A percentile compares a stretch with the other conserved stretches of the same genome.
phyloP scores from a whole-genome alignment of 2,113 vertebrate genomes.

The Geothlypis trichas region DNA sequence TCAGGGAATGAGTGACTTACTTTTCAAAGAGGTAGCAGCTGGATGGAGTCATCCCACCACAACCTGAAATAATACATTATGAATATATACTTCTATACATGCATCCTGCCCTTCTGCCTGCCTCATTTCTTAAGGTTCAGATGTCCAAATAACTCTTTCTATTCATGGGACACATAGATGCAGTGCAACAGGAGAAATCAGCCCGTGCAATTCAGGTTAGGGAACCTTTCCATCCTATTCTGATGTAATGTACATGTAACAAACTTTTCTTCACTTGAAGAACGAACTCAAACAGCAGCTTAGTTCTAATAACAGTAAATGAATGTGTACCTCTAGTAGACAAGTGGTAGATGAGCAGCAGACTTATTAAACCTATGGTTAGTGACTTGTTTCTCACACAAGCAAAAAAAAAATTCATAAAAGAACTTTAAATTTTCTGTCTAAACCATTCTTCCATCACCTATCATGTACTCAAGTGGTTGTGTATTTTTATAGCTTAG shows the following conservation, averaged over 20 bases:
- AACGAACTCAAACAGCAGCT: neutral
- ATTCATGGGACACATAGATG: neutral
- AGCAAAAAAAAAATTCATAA: neutral
- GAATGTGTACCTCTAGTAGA: neutral
- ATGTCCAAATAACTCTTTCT: neutral
- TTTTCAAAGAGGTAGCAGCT: rapidly evolving
- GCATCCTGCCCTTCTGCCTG: neutral
- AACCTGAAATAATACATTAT: neutral
- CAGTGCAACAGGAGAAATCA: neutral
- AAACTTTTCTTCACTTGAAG: neutral
- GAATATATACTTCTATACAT: neutral
- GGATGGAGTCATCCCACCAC: neutral
- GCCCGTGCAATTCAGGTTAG: neutral
- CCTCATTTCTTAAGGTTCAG: neutral
- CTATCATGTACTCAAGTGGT: neutral
- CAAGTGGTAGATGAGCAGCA: neutral
- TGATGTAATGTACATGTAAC: neutral
- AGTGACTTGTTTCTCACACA: neutral
- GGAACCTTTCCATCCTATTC: neutral
- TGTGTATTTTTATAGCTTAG: neutral
- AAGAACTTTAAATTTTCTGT: neutral
- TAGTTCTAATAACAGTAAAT: neutral
- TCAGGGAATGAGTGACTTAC: neutral
- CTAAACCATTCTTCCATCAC: neutral
- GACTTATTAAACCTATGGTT: neutral